Evolutionary conservation across 2,888 invertebrate species (phyloP).

Genomic region (Octodonta nipae): DNA sequence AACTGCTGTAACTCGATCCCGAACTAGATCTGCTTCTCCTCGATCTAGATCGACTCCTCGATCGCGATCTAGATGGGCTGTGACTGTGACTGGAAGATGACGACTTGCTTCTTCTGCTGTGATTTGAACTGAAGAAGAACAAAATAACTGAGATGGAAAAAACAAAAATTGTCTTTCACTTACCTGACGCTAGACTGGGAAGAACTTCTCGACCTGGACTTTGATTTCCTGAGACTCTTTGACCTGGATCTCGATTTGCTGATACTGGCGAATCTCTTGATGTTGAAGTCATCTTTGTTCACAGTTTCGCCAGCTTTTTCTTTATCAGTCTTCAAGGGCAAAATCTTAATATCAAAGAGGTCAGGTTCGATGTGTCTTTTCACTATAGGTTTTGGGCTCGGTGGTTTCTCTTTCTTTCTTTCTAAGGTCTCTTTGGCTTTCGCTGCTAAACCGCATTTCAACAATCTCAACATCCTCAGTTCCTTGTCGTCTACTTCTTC

Average conservation of each 20-base stretch:
- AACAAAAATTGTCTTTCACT: conserved; percentile 4
- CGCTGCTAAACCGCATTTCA: conserved; percentile 51
- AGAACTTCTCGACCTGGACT: conserved; percentile 34
- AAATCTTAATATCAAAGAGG: conserved; percentile 30
- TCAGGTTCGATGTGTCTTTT: conserved; percentile 24
- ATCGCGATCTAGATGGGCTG: conserved; percentile 15
- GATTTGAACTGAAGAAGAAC: conserved; percentile 11
- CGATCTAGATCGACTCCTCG: conserved; percentile 21
- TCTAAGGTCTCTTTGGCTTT: conserved; percentile 59
- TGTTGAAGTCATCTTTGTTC: conserved; percentile 21
- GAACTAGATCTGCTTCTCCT: conserved; percentile 28
- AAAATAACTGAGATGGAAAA: background rate
- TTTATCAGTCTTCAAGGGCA: conserved; percentile 23
- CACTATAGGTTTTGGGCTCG: conserved; percentile 14
- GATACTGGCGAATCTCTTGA: conserved; percentile 14
- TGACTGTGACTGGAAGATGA: conserved; percentile 18
- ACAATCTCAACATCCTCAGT: conserved; percentile 49
- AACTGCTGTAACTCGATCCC: conserved; percentile 30
- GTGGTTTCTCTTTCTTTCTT: conserved; percentile 35
- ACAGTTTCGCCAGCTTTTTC: conserved; percentile 14
- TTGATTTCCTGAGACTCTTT: conserved; percentile 23
- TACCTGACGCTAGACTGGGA: conserved; percentile 39
- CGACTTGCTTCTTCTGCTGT: conserved; percentile 14
- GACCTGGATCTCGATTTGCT: conserved; percentile 24
- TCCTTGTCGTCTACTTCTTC: conserved; percentile 50